Conservation (phyloP, 2,888 invertebrate genomes). For the Amphipyra berbera region DNA sequence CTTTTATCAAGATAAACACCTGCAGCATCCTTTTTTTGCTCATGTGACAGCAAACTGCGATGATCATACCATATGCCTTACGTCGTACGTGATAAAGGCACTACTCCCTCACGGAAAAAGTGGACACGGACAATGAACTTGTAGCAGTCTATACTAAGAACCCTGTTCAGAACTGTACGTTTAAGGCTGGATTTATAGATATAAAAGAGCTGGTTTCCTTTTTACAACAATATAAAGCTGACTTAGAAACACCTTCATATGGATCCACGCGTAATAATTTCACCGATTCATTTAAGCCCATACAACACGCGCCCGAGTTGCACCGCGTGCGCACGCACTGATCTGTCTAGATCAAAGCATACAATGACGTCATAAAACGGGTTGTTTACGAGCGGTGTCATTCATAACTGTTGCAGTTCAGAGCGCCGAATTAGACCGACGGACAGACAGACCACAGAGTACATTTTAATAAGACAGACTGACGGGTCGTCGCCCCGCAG, state of each 20-base stretch:
- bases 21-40: too few species aligned
- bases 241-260: background rate
- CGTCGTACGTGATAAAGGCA: too few species aligned
- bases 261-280: slow-evolving; percentile 3
- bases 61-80: too few species aligned
- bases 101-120: too few species aligned
- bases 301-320: background rate
- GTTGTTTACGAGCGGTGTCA: slow-evolving; percentile 48
- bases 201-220: background rate
- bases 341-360: slow-evolving; percentile 52
- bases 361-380: slow-evolving; percentile 44
- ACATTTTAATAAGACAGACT: too few species aligned
- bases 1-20: too few species aligned
- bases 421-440: slow-evolving; percentile 36
- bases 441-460: background rate
- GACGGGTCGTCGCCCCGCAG: slow-evolving; percentile 25
- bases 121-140: too few species aligned
- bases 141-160: background rate
- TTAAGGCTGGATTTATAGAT: background rate
- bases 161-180: background rate
- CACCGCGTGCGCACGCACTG: slow-evolving; percentile 16
- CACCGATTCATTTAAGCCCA: slow-evolving; percentile 25
- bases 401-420: slow-evolving; percentile 46
- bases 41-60: too few species aligned
- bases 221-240: background rate